Conservation (phyloP, 2,113 vertebrate genomes). For the Oreochromis niloticus region DNA sequence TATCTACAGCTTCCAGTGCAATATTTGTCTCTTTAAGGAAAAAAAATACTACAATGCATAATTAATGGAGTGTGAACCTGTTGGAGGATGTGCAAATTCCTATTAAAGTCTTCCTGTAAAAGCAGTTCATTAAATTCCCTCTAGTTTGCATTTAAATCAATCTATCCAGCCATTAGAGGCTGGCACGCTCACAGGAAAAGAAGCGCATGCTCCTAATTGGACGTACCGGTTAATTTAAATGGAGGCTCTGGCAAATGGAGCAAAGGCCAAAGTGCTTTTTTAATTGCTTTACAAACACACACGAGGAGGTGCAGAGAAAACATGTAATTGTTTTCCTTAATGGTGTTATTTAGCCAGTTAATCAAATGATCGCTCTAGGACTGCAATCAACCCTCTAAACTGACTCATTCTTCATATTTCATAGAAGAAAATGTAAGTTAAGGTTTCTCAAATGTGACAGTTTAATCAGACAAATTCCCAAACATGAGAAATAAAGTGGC, state of each 20-base stretch:
- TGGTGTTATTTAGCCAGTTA: constrained; percentile 14
- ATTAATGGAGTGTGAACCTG: constrained; percentile 65
- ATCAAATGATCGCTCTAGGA: background rate
- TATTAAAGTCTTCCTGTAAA: constrained; percentile 70
- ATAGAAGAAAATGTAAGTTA: background rate
- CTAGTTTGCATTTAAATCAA: constrained; percentile 80
- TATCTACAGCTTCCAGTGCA: background rate
- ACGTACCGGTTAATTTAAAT: constrained; percentile 70
- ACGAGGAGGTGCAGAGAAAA: constrained; percentile 16
- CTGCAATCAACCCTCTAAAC: constrained; percentile 9
- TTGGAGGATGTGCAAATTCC: constrained; percentile 61
- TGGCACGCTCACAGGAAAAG: constrained; percentile 52
- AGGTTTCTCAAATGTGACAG: background rate
- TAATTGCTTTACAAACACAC: constrained; percentile 66
- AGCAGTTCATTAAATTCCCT: constrained; percentile 77
- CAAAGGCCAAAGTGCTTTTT: constrained; percentile 65
- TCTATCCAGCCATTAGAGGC: constrained; percentile 72
- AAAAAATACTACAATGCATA: constrained; percentile 59
- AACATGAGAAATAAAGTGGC: background rate
- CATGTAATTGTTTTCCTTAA: constrained; percentile 28
- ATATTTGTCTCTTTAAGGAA: background rate
- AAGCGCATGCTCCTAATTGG: constrained; percentile 67
- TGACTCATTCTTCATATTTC: background rate
- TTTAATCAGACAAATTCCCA: background rate
- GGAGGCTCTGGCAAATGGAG: constrained; percentile 65